Evolutionary conservation across 2,113 vertebrate genomes (phyloP).

Genomic region (Thymallus thymallus): DNA sequence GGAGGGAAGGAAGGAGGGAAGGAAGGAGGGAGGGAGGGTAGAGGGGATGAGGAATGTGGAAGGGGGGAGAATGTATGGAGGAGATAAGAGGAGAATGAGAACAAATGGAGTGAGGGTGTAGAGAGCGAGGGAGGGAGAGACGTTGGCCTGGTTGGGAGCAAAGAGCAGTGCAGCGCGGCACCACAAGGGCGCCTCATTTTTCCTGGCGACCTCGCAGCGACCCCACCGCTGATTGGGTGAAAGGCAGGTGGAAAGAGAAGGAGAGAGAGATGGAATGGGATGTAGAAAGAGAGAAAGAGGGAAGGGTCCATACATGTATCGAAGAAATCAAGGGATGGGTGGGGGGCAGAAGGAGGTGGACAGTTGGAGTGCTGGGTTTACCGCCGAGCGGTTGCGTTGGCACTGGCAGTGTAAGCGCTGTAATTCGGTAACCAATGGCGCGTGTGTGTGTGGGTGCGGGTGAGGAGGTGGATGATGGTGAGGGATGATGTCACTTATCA

Average conservation of each 20-base stretch:
- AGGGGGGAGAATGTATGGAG: background rate
- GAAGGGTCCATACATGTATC: conserved; percentile 15
- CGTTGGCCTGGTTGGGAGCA: too few relatives aligned
- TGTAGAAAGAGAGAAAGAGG: conserved; percentile 5
- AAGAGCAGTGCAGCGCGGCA: background rate
- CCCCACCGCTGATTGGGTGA: background rate
- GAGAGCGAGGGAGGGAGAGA: conserved; percentile 7
- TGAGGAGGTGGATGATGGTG: background rate
- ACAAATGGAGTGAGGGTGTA: background rate
- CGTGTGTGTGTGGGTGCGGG: background rate
- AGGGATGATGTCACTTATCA: background rate
- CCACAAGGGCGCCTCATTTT: conserved; percentile 11
- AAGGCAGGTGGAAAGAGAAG: conserved; percentile 3
- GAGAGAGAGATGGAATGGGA: background rate
- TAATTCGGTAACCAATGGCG: too few relatives aligned
- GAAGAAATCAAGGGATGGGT: background rate
- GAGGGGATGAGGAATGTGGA: background rate
- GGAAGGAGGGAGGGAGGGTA: background rate
- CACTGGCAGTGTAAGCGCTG: background rate
- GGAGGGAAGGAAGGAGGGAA: background rate
- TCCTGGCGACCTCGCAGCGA: conserved; percentile 8
- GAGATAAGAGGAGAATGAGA: conserved; percentile 3
- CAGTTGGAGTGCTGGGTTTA: background rate
- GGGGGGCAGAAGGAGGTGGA: background rate
- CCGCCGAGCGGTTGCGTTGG: background rate